Evolutionary conservation across 2,113 vertebrate species (phyloP), one percentile per base, ranked within the genome.

Genomic region (Ivindomyrus marchei): DNA sequence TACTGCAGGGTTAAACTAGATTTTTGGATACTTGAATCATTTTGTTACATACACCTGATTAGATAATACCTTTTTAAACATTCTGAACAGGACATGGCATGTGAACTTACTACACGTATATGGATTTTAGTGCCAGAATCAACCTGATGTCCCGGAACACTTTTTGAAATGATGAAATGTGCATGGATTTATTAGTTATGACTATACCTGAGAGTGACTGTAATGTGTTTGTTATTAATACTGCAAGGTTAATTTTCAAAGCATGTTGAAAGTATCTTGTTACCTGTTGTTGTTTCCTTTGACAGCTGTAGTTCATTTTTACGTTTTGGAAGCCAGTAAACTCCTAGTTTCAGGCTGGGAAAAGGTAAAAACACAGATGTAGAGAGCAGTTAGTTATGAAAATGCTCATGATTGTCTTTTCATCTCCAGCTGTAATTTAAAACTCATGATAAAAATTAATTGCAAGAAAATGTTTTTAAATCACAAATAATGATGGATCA

Each of bases 101-200:
- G 86, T 21, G 46, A 77, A 90, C 85, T 49, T 50, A 42, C n/a
- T 39, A 19, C 42, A 9, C 17, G 11, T 47, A 10, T 66, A 45
- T 21, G 83, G n/a, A 27, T 80, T 50, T 45, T 77, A 42, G 19
- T 74, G 17, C 70, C n/a, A 2, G 46, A 56, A 53, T 31, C 80
- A 21, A 88, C 11, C 5, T 7, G 13, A 45, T 9, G 42, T n/a
- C 21, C 31, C 24, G 1, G 36, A 90, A 49, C 15, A 19, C 56
- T n/a, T 39, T 39, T 85, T 46, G 19, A 77, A 88, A 92, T 91
- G 70, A 91, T 85, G 27, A 92, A 90, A 94, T 96, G 95, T 96
- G 95, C 95, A 95, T 94, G 93, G 94, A 94, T 94, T 93, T 91
- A 92, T 93, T 88, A 90, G 91, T 90, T 92, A 89, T 93, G 74